A percentile compares a stretch with the other conserved stretches of the same genome.
Conservation (phyloP, 2,888 invertebrate species). For the Liposcelis brunnea region DNA sequence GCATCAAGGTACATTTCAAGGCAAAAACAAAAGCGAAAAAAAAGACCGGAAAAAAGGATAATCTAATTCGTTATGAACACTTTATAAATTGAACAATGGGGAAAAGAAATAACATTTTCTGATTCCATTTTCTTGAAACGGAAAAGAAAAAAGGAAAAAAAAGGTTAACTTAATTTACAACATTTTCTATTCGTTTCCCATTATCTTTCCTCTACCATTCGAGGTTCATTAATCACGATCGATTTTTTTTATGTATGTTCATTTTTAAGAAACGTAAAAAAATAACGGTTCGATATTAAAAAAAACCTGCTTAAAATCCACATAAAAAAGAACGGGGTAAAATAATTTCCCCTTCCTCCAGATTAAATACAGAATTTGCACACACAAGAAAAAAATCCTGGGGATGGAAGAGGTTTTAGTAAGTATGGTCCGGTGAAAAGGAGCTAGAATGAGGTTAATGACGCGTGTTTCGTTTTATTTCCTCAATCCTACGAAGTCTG, state of each 20-base stretch:
- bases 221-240: not conserved
- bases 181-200: constrained; percentile 3
- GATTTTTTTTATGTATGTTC: not conserved
- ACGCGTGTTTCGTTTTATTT: too few species aligned
- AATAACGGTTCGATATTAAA: not conserved
- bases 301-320: not conserved
- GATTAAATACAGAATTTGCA: too few species aligned
- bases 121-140: not conserved
- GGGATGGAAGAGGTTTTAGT: too few species aligned
- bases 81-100: constrained; percentile 6
- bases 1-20: not conserved
- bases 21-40: not conserved
- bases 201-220: not conserved
- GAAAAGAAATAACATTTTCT: constrained; percentile 7
- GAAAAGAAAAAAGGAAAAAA: too few species aligned
- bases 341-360: too few species aligned
- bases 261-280: not conserved
- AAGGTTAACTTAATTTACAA: constrained; percentile 3
- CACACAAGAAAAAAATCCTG: too few species aligned
- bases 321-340: too few species aligned
- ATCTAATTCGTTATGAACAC: constrained; percentile 8
- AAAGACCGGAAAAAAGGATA: constrained; percentile 1
- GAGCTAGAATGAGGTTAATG: too few species aligned
- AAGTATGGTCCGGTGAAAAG: too few species aligned
- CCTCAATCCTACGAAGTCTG: too few species aligned